These are phyloP conservation scores for Eulemur rufifrons DNA, from an alignment of 2,113 vertebrate genomes.

Conservation along the genomic window DNA sequence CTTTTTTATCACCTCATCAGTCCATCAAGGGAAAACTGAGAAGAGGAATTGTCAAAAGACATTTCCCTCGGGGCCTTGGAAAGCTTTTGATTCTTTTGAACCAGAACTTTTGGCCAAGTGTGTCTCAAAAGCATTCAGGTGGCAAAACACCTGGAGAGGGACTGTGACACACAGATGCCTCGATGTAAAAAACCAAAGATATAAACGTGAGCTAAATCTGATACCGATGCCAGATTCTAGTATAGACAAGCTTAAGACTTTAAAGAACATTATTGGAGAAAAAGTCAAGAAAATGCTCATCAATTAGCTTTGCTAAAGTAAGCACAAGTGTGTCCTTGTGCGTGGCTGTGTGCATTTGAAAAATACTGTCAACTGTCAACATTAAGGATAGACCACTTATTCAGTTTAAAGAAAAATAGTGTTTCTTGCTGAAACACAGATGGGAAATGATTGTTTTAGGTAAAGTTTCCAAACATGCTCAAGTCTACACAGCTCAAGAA, in stretches of 20 bases:
- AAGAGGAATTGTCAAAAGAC: slow-evolving; percentile 70
- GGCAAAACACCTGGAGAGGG: slow-evolving; percentile 55
- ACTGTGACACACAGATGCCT: background rate
- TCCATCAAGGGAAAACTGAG: slow-evolving; percentile 75
- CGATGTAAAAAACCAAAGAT: background rate
- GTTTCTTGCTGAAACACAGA: background rate
- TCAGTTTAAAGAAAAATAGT: background rate
- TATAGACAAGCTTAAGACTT: background rate
- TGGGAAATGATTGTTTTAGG: background rate
- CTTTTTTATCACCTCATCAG: slow-evolving; percentile 68
- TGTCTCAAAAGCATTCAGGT: slow-evolving; percentile 43
- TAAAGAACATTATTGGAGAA: background rate
- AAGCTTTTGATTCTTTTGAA: slow-evolving; percentile 57
- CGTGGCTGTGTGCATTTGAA: background rate
- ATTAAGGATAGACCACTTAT: background rate
- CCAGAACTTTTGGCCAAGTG: slow-evolving; percentile 15
- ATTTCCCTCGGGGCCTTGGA: background rate
- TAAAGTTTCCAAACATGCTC: background rate
- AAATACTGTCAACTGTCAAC: background rate
- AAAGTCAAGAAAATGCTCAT: background rate
- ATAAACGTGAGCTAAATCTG: background rate
- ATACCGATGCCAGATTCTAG: background rate
- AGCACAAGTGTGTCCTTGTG: accelerated
- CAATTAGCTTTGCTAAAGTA: background rate
- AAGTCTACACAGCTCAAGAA: accelerated